Base-by-base conservation (phyloP, 2,797 vertebrate genomes). In the Poeciliopsis turneri region DNA sequence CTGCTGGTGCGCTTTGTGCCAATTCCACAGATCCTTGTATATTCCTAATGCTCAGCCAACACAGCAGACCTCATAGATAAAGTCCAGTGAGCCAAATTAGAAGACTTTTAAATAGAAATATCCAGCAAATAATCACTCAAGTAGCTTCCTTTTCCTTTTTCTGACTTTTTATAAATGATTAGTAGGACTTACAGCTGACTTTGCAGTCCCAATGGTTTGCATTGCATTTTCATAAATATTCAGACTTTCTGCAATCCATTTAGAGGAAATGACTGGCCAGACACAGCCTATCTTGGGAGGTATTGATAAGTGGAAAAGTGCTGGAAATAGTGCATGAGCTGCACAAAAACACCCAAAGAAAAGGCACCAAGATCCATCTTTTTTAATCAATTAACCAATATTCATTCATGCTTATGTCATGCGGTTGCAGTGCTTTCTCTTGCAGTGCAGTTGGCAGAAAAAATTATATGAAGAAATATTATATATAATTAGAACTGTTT, bases 221-320 rank as follows among this genome's bases (percentile, higher is more conserved):
- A 46, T 9, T 47, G 51, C 18, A 28, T 4, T 74, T 46, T 51
- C 5, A 23, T 57, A 43, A 46, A 70, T 45, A 45, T 45, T 70
- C 39, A 70, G 23, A 68, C 36, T 25, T 66, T 18, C 64, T 39
- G 33, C 18, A 39, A 66, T 20, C 64, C 36, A 39, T 39, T 71
- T 15, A 74, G 36, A 73, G 59, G 47, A 66, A 25, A 70, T 46
- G 47, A 68, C 47, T 71, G 33, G 55, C 74, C 61, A 3, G 74
- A 86, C 46, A 74, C 46, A 69, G 59, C 74, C 64, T 78, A n/a
- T 80, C 30, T 45, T 45, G 28, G 12, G 43, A 69, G 55, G 8
- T 64, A 81, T 85, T 13, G 61, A 68, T 78, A 39, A 49, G 71
- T 11, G 23, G 33, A 59, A 55, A 77, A 72, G 61, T 77, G 76